Conservation (phyloP, 2,797 vertebrate genomes). For the Poeciliopsis gracilis region DNA sequence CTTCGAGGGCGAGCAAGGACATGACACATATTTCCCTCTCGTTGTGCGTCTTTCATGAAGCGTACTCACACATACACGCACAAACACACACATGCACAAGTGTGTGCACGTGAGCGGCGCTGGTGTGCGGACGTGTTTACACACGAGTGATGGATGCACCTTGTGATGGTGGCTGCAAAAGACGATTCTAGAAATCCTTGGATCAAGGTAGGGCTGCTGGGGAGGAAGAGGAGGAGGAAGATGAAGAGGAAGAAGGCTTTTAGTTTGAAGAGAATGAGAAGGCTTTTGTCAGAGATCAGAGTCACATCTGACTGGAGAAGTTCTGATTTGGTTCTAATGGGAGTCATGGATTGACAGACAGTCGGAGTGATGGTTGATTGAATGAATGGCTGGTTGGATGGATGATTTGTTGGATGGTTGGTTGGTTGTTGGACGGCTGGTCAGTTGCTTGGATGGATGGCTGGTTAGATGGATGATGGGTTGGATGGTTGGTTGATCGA, state of each 20-base stretch:
- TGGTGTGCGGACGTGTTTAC: slow-evolving; percentile 49
- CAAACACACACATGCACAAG: slow-evolving; percentile 11
- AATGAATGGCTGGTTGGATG: too few relatives aligned
- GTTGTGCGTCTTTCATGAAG: slow-evolving; percentile 64
- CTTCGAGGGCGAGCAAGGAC: slow-evolving; percentile 76
- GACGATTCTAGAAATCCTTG: slow-evolving; percentile 70
- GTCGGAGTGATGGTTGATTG: too few relatives aligned
- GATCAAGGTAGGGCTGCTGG: slow-evolving; percentile 53
- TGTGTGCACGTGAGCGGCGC: slow-evolving; percentile 29
- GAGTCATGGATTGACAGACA: too few relatives aligned
- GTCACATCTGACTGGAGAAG: slow-evolving; percentile 34
- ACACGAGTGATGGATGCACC: slow-evolving; percentile 58
- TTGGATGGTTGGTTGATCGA: too few relatives aligned
- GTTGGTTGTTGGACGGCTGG: too few relatives aligned
- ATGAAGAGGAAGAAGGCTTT: neutral
- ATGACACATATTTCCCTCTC: slow-evolving; percentile 74
- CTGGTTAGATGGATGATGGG: too few relatives aligned
- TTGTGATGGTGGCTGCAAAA: slow-evolving; percentile 52
- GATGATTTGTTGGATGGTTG: too few relatives aligned
- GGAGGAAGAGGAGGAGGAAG: slow-evolving; percentile 10
- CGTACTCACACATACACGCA: slow-evolving; percentile 38
- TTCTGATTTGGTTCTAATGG: neutral
- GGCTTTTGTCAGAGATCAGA: slow-evolving; percentile 36
- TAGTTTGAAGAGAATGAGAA: too few relatives aligned
- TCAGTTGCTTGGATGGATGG: too few relatives aligned